Evolutionary conservation across 2,113 vertebrate genomes (phyloP).

Genomic region (Climacteris rufus): DNA sequence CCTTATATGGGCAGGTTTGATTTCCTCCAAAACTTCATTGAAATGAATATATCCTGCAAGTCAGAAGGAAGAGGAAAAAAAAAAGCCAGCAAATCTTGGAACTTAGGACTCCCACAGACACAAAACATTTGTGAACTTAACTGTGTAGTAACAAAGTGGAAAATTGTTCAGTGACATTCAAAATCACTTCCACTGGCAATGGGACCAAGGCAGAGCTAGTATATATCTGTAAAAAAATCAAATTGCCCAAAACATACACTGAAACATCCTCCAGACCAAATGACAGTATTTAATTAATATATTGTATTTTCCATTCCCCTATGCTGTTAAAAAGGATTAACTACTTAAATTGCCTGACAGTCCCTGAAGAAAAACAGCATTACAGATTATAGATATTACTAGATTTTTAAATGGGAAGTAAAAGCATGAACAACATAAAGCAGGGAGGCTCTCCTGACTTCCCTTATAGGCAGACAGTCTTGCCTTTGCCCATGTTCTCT

Average conservation of each 20-base stretch:
- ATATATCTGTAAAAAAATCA: not conserved
- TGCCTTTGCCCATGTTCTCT: not conserved
- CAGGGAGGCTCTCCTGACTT: not conserved
- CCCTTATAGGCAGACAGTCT: not conserved
- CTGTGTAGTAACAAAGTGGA: conserved; percentile 11
- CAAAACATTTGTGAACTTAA: not conserved
- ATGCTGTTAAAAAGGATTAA: not conserved
- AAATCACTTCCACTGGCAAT: not conserved
- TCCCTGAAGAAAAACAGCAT: not conserved
- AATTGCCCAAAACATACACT: not conserved
- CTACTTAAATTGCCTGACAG: not conserved
- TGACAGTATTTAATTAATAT: not conserved
- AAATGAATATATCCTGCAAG: not conserved
- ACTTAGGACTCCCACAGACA: not conserved
- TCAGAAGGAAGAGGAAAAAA: not conserved
- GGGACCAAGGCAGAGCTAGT: not conserved
- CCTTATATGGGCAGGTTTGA: not conserved
- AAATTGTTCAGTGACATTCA: not conserved
- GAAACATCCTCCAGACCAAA: not conserved
- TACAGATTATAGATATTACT: not conserved
- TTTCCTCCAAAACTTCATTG: not conserved
- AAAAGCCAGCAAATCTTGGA: not conserved
- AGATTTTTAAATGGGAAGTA: not conserved
- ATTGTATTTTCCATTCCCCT: not conserved
- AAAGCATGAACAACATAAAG: not conserved